Conservation (phyloP, 2,888 invertebrate species). For the Zhengitettix transpicula region DNA sequence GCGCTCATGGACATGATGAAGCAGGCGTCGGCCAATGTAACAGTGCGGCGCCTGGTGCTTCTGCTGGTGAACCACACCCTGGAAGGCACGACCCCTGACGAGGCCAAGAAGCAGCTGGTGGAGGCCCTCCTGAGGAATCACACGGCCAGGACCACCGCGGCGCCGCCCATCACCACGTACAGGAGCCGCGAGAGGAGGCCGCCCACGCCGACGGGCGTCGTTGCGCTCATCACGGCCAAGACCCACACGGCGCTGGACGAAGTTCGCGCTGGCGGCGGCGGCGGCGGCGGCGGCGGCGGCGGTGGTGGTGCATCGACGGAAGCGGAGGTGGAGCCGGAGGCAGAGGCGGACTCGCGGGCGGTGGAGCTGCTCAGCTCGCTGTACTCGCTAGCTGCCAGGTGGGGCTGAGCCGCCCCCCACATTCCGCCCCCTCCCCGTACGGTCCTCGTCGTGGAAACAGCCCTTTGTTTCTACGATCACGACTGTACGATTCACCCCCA, state of each 20-base stretch:
- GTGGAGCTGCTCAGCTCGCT: conserved; percentile 67
- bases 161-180: conserved; percentile 10
- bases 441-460: conserved; percentile 5
- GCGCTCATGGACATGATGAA: conserved; percentile 68
- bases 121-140: not conserved
- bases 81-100: conserved; percentile 36
- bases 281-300: conserved; percentile 14
- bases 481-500: conserved; percentile 1
- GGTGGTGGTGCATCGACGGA: conserved; percentile 17
- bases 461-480: conserved; percentile 6
- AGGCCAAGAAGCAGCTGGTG: not conserved
- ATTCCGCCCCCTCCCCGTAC: not conserved
- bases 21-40: conserved; percentile 17
- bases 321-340: conserved; percentile 18
- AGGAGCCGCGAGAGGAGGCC: conserved; percentile 12
- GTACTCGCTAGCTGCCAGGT: conserved; percentile 68
- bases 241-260: conserved; percentile 13
- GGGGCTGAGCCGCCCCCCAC: conserved; percentile 33
- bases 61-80: conserved; percentile 55
- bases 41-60: conserved; percentile 54
- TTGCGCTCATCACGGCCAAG: not conserved
- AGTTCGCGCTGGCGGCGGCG: conserved; percentile 12
- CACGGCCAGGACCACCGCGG: conserved; percentile 5
- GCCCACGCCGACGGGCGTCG: not conserved
- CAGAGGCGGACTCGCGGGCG: conserved; percentile 52